Conservation (phyloP, 2,888 invertebrate species). For the Mamestra brassicae region DNA sequence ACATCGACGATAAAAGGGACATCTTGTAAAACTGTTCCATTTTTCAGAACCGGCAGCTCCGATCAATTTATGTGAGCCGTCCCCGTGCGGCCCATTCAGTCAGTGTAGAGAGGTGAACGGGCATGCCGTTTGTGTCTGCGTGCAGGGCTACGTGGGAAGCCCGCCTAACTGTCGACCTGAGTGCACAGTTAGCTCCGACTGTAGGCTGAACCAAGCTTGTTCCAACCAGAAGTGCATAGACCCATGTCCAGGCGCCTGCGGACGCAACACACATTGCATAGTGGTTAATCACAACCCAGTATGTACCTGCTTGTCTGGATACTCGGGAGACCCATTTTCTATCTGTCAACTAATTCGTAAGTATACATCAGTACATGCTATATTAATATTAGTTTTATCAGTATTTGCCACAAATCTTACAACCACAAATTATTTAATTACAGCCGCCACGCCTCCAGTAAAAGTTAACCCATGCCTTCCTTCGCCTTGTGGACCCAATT, state of each 20-base stretch:
- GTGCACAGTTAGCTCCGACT: conserved; percentile 94
- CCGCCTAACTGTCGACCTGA: conserved; percentile 95
- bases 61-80: conserved; percentile 82
- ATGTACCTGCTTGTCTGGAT: conserved; percentile 92
- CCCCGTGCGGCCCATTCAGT: conserved; percentile 93
- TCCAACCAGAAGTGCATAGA: conserved; percentile 94
- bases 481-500: conserved; percentile 93
- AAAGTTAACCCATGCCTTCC: conserved; percentile 91
- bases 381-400: neutral
- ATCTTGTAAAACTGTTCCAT: conserved; percentile 14
- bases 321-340: conserved; percentile 94
- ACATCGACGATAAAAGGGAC: neutral
- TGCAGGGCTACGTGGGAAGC: conserved; percentile 92
- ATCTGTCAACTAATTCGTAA: conserved; percentile 90
- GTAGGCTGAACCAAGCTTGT: conserved; percentile 93
- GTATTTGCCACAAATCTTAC: neutral
- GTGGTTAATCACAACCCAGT: conserved; percentile 93
- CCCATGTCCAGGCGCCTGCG: conserved; percentile 94
- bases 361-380: conserved; percentile 61
- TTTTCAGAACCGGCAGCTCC: conserved; percentile 75
- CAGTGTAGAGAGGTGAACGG: conserved; percentile 93
- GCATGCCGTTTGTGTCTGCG: conserved; percentile 94
- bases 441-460: conserved; percentile 79
- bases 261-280: conserved; percentile 90
- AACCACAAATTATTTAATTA: conserved; percentile 56